These are phyloP conservation scores for Butastur rufipennis DNA, from an alignment of 2,113 vertebrate genomes.

Conservation along the genomic window DNA sequence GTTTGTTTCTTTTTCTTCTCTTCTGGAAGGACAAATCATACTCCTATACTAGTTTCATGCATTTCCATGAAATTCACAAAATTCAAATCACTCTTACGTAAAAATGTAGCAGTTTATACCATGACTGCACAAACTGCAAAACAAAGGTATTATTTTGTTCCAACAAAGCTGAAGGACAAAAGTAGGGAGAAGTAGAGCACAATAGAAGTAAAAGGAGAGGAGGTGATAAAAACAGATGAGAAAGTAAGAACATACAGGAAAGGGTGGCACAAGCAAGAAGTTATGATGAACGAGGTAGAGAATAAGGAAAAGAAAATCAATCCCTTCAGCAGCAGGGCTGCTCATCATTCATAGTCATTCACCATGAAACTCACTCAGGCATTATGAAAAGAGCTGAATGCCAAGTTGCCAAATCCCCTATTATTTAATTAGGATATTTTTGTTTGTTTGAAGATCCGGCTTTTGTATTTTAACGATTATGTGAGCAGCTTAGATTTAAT, in stretches of 20 bases:
- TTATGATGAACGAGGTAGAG: not conserved
- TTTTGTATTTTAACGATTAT: conserved; percentile 39
- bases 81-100: not conserved
- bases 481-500: not conserved
- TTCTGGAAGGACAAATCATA: not conserved
- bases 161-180: not conserved
- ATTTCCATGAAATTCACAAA: not conserved
- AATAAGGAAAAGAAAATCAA: conserved; percentile 29
- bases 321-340: not conserved
- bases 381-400: not conserved
- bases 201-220: not conserved
- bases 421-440: conserved; percentile 31
- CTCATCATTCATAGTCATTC: conserved; percentile 33
- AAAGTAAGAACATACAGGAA: not conserved
- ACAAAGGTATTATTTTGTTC: not conserved
- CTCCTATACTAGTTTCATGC: not conserved
- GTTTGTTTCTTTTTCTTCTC: not conserved
- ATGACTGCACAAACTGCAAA: not conserved
- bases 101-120: not conserved
- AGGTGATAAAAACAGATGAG: not conserved
- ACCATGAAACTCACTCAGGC: conserved; percentile 35
- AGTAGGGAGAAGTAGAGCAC: not conserved
- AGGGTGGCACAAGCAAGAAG: not conserved
- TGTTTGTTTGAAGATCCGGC: not conserved
- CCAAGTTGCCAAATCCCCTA: conserved; percentile 30